Conservation (phyloP, 2,113 vertebrate species). For the Dicrurus megarhynchus region DNA sequence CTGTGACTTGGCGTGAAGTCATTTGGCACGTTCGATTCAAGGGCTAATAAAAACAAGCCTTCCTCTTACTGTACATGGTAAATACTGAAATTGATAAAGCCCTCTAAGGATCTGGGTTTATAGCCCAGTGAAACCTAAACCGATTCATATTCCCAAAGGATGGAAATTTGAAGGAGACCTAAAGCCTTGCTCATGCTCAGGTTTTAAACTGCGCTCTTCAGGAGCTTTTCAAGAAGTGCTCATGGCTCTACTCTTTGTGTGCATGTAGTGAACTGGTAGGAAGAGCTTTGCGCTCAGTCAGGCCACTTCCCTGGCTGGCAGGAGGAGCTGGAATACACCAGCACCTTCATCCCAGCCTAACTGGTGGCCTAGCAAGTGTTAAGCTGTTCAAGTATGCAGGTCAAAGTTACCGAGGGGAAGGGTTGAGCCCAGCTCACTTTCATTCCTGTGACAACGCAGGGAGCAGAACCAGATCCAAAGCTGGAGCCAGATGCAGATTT, state of each 20-base stretch:
- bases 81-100: background rate
- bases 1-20: background rate
- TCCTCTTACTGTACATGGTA: background rate
- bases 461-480: background rate
- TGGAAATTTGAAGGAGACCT: background rate
- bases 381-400: background rate
- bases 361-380: background rate
- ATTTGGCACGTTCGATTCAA: background rate
- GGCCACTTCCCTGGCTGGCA: accelerated
- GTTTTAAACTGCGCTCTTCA: background rate
- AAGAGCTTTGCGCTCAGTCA: background rate
- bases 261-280: background rate
- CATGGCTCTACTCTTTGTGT: background rate
- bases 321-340: background rate
- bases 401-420: background rate
- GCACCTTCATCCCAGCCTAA: background rate
- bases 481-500: background rate
- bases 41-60: conserved; percentile 11
- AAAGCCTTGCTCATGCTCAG: background rate
- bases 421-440: background rate
- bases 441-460: background rate
- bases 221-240: background rate
- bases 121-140: background rate
- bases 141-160: background rate
- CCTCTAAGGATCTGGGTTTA: background rate